phyloP scores from a whole-genome alignment of 2,888 invertebrate genomes.

The Dermolepida albohirtum region DNA sequence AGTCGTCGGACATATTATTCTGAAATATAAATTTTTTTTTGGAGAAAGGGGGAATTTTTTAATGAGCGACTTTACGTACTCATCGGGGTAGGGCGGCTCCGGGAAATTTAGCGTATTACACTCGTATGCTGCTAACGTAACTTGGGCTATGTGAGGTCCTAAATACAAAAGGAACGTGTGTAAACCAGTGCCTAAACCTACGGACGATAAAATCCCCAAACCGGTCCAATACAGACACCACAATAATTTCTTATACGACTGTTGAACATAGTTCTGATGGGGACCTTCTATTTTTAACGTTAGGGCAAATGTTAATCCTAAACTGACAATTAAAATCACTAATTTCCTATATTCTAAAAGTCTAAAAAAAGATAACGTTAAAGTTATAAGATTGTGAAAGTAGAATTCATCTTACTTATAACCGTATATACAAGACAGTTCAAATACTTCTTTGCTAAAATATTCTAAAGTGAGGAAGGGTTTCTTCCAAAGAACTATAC shows the following conservation, averaged over 20 bases:
- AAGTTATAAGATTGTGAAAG: slow-evolving; percentile 26
- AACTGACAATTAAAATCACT: slow-evolving; percentile 67
- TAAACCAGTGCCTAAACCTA: slow-evolving; percentile 97
- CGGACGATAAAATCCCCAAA: slow-evolving; percentile 92
- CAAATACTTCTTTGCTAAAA: slow-evolving; percentile 79
- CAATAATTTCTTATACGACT: slow-evolving; percentile 62
- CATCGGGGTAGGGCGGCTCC: slow-evolving; percentile 97
- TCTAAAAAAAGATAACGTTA: slow-evolving; percentile 64
- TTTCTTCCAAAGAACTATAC: slow-evolving; percentile 83
- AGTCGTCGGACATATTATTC: slow-evolving; percentile 90
- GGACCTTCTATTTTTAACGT: slow-evolving; percentile 74
- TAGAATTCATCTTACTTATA: slow-evolving; percentile 67
- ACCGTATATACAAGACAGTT: slow-evolving; percentile 71
- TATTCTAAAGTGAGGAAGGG: slow-evolving; percentile 85
- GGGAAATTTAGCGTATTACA: slow-evolving; percentile 96
- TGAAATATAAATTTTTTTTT: slow-evolving; percentile 59
- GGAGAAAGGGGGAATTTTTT: too few relatives aligned
- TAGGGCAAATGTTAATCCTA: slow-evolving; percentile 66
- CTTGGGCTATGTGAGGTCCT: slow-evolving; percentile 99
- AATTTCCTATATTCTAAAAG: slow-evolving; percentile 72
- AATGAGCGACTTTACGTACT: slow-evolving; percentile 71
- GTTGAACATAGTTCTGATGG: slow-evolving; percentile 72
- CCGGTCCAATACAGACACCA: slow-evolving; percentile 65
- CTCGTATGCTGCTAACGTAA: slow-evolving; percentile 98
- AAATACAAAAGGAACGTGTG: slow-evolving; percentile 98